phyloP scores from a whole-genome alignment of 1,140 invertebrate species.

The Drosophila hydei region DNA sequence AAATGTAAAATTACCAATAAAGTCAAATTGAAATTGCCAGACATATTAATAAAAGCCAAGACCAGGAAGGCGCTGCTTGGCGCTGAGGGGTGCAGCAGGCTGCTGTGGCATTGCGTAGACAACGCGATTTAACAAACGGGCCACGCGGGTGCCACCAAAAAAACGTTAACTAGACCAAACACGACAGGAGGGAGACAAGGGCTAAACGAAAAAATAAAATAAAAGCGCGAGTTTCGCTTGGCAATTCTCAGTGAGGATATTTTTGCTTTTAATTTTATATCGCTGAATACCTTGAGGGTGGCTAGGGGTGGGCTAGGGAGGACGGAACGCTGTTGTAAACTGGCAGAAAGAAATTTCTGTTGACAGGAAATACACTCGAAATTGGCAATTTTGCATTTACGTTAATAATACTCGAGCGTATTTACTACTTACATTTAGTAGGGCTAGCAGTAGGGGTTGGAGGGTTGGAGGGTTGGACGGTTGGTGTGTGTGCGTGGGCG shows the following conservation, averaged over 20 bases:
- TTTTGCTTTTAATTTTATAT: slow-evolving; percentile 55
- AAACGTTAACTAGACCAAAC: slow-evolving; percentile 20
- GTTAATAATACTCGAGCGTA: slow-evolving; percentile 84
- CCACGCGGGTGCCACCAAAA: slow-evolving; percentile 59
- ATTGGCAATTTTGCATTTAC: slow-evolving; percentile 84
- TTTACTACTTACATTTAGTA: slow-evolving; percentile 73
- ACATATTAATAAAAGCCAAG: slow-evolving; percentile 78
- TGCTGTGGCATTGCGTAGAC: slow-evolving; percentile 50
- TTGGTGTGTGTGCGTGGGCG: neutral
- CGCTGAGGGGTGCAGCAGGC: neutral
- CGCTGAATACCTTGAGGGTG: slow-evolving; percentile 15
- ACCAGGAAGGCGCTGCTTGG: slow-evolving; percentile 17
- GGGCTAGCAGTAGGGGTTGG: neutral
- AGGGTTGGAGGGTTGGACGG: neutral
- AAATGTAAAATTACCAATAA: slow-evolving; percentile 82
- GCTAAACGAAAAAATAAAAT: slow-evolving; percentile 8
- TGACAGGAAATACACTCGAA: slow-evolving; percentile 84
- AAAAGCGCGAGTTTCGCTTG: slow-evolving; percentile 27
- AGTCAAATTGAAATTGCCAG: slow-evolving; percentile 82
- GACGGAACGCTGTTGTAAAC: slow-evolving; percentile 15
- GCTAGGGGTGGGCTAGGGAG: neutral
- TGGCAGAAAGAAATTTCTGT: slow-evolving; percentile 74
- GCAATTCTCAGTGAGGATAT: slow-evolving; percentile 23
- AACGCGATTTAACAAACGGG: slow-evolving; percentile 55
- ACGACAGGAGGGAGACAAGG: slow-evolving; percentile 1